A percentile compares a stretch with the other conserved stretches of the same genome.
Evolutionary conservation across 2,797 vertebrate genomes (phyloP).

Genomic region (Sylvia borin): DNA sequence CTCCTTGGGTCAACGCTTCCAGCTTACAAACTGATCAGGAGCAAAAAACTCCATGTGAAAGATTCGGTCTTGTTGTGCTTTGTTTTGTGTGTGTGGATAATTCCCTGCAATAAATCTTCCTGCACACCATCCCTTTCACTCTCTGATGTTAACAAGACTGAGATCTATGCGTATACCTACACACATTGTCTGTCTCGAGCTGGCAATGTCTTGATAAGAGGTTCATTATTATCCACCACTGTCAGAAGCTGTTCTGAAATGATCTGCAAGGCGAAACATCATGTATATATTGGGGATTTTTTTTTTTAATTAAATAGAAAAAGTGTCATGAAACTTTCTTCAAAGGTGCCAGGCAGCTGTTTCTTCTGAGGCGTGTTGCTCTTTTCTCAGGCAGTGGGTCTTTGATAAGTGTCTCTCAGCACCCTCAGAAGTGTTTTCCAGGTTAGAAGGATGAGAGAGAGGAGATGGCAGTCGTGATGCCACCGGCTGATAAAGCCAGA

Average conservation of each 20-base stretch:
- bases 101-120: constrained; percentile 38
- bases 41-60: background rate
- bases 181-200: constrained; percentile 37
- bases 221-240: constrained; percentile 60
- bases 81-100: background rate
- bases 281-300: constrained; percentile 4
- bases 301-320: constrained; percentile 57
- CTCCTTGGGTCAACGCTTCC: background rate
- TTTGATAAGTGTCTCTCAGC: constrained; percentile 44
- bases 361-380: constrained; percentile 44
- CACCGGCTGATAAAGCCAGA: constrained; percentile 64
- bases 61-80: constrained; percentile 4
- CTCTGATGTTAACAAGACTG: constrained; percentile 54
- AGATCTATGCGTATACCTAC: constrained; percentile 1
- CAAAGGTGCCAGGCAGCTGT: constrained; percentile 55
- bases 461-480: constrained; percentile 49
- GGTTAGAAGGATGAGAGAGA: constrained; percentile 53
- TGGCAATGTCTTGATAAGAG: constrained; percentile 53
- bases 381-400: constrained; percentile 30
- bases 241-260: constrained; percentile 53
- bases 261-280: constrained; percentile 18
- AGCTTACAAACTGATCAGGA: background rate
- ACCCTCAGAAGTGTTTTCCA: constrained; percentile 60
- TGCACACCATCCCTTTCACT: background rate
- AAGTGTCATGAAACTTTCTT: constrained; percentile 63